A percentile compares a stretch with the other conserved stretches of the same genome.
Conservation (phyloP, 2,113 vertebrate genomes). For the Myotis brandtii region DNA sequence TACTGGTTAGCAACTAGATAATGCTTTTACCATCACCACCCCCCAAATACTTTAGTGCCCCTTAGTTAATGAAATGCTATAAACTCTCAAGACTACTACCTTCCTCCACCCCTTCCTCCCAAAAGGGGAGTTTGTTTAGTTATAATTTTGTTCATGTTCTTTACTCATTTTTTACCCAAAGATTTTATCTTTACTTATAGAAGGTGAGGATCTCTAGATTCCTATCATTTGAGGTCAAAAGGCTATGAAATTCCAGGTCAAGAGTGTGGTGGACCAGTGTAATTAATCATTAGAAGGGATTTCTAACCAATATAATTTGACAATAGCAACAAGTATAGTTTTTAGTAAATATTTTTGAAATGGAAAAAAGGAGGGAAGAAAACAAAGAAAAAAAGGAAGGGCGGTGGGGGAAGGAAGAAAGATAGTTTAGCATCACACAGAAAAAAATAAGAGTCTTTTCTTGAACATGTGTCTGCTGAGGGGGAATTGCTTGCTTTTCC, state of each 20-base stretch:
- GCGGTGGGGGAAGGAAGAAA: no score
- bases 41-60: background rate
- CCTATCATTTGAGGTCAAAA: background rate
- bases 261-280: background rate
- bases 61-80: background rate
- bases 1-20: background rate
- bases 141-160: background rate
- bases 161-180: background rate
- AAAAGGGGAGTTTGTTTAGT: background rate
- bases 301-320: background rate
- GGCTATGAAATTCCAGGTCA: background rate
- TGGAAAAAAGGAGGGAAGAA: background rate
- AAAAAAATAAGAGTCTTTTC: background rate
- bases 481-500: background rate
- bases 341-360: slow-evolving; percentile 16
- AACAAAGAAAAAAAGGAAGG: background rate
- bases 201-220: background rate
- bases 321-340: background rate
- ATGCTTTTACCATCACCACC: background rate
- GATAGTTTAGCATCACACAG: background rate
- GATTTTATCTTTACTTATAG: background rate
- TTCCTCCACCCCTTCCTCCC: background rate
- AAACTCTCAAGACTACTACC: background rate
- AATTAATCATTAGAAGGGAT: background rate
- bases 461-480: background rate